Conservation (phyloP, 37 sponge, comb jelly and placozoan species). For the Ianthella basta region DNA sequence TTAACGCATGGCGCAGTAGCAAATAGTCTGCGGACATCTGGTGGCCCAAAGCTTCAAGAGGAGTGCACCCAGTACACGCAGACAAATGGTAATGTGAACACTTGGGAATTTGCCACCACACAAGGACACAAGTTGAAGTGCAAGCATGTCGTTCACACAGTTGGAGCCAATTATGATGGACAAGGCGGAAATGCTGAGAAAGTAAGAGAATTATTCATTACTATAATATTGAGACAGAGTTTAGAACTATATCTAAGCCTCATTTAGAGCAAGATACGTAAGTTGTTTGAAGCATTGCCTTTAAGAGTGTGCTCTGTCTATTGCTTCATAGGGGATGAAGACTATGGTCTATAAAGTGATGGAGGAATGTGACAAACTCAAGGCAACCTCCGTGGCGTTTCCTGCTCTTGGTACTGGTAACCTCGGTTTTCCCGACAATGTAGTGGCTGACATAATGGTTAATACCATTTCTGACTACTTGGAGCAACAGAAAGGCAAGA, state of each 20-base stretch:
- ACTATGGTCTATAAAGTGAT: constrained; percentile 5
- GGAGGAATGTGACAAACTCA: constrained; percentile 16
- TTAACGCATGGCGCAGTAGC: constrained; percentile 3
- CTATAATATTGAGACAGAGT: too few species aligned
- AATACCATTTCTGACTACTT: neutral
- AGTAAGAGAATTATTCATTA: neutral
- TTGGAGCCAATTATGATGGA: neutral
- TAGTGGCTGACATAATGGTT: neutral
- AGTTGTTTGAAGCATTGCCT: too few species aligned
- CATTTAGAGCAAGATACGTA: too few species aligned
- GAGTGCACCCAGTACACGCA: neutral
- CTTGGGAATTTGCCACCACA: constrained; percentile 13
- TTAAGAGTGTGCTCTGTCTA: too few species aligned
- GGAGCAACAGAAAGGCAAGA: neutral
- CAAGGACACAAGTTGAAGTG: neutral
- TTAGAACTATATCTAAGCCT: too few species aligned
- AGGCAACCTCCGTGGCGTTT: constrained; percentile 1
- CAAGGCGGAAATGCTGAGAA: constrained; percentile 7
- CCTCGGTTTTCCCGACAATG: neutral
- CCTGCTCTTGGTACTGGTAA: constrained; percentile 20
- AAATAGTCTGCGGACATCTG: neutral
- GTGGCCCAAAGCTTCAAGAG: neutral
- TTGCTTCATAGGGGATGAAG: constrained; percentile 9
- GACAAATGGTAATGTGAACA: constrained; percentile 4
- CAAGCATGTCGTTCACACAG: constrained; percentile 2